Evolutionary conservation across 1,140 invertebrate genomes (phyloP).

Genomic region (Drosophila tristis): DNA sequence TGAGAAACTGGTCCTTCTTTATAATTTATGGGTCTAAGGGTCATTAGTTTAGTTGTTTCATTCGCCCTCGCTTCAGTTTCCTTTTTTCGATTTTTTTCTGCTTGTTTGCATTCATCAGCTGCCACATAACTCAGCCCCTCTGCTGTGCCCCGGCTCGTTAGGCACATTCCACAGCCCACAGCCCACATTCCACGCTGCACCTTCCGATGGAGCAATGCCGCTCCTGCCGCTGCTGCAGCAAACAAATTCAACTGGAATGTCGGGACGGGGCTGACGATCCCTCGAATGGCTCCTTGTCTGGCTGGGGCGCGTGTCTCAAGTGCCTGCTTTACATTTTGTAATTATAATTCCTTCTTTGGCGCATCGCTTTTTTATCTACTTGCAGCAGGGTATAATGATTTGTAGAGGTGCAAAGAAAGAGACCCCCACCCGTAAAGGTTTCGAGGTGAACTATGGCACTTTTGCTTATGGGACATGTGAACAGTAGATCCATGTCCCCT

Average conservation of each 20-base stretch:
- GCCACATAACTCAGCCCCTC: conserved; percentile 6
- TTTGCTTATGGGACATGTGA: too few species aligned
- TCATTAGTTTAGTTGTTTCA: conserved; percentile 3
- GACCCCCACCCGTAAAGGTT: too few species aligned
- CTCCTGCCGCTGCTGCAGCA: background rate
- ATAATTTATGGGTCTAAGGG: background rate
- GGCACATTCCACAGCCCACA: background rate
- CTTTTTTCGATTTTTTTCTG: conserved; percentile 2
- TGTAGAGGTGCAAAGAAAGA: too few species aligned
- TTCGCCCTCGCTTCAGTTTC: conserved; percentile 8
- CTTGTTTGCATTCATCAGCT: conserved; percentile 36
- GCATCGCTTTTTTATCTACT: too few species aligned
- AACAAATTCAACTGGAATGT: conserved; percentile 33
- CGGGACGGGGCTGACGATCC: conserved; percentile 5
- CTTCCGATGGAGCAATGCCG: conserved; percentile 10
- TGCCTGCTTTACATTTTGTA: conserved; percentile 77
- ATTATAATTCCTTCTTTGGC: conserved; percentile 65
- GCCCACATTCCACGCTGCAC: conserved; percentile 3
- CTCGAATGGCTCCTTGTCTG: conserved; percentile 35
- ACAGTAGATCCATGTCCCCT: too few species aligned
- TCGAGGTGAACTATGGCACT: too few species aligned
- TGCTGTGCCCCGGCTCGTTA: conserved; percentile 23
- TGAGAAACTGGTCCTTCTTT: too few species aligned
- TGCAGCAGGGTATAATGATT: background rate
- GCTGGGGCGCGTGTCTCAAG: conserved; percentile 63